Percentiles rank a stretch among this genome's conserved stretches.
Evolutionary conservation across 2,113 vertebrate species (phyloP).

Genomic region (Naja naja): DNA sequence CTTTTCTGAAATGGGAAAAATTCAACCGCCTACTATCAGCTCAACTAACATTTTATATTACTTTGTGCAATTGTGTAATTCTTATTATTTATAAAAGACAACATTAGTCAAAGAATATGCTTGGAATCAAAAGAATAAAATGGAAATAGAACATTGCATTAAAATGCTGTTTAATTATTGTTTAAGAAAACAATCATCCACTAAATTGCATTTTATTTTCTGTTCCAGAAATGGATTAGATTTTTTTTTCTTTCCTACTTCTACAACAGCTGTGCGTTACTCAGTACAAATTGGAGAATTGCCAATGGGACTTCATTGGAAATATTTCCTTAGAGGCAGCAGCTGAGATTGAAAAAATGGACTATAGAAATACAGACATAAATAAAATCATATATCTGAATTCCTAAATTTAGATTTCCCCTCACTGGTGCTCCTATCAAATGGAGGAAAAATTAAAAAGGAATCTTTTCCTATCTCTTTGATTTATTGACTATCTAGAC

Average conservation of each 20-base stretch:
- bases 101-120: neutral
- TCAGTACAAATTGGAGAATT: neutral
- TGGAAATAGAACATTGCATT: neutral
- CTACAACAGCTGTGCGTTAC: constrained; percentile 1
- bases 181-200: neutral
- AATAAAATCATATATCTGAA: neutral
- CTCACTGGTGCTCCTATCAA: neutral
- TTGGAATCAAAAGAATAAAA: neutral
- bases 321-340: neutral
- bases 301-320: neutral
- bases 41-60: neutral
- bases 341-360: neutral
- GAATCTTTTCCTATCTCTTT: neutral
- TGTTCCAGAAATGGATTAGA: neutral
- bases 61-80: neutral
- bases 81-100: neutral
- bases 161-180: neutral
- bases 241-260: neutral
- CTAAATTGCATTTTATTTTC: neutral
- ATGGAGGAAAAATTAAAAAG: neutral
- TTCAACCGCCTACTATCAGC: neutral
- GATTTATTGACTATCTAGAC: neutral
- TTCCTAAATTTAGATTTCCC: neutral
- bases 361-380: neutral
- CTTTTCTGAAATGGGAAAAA: neutral